Evolutionary conservation across 2,888 invertebrate species (phyloP).

Genomic region (Nephrotoma guestfalica): DNA sequence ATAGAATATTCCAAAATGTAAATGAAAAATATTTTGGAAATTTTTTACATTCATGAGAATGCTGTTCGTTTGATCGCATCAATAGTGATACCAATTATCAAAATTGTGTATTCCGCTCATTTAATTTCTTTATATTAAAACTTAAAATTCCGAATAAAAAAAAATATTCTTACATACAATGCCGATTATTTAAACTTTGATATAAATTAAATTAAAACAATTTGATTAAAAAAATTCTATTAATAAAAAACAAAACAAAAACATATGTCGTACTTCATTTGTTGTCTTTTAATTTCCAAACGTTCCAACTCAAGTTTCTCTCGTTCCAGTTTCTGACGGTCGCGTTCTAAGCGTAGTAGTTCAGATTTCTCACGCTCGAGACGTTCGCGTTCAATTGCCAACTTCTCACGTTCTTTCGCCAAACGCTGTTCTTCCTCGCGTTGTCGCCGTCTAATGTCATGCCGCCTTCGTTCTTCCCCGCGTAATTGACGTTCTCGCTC

Average conservation of each 20-base stretch:
- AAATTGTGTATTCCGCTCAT: not conserved
- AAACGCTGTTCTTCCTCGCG: conserved; percentile 72
- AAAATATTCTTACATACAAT: not conserved
- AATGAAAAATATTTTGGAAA: not conserved
- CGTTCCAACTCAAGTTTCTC: conserved; percentile 66
- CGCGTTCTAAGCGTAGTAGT: conserved; percentile 65
- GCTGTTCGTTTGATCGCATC: not conserved
- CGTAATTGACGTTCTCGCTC: conserved; percentile 70
- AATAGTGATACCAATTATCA: not conserved
- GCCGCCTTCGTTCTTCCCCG: conserved; percentile 59
- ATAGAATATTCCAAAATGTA: not conserved
- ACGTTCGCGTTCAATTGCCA: conserved; percentile 70
- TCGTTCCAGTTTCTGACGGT: conserved; percentile 62
- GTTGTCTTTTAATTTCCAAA: conserved; percentile 68
- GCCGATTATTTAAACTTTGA: not conserved
- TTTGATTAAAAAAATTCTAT: not conserved
- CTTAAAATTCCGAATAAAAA: not conserved
- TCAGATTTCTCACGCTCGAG: conserved; percentile 82
- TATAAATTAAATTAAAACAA: not conserved
- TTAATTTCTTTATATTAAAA: not conserved
- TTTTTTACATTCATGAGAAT: not conserved
- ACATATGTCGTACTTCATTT: conserved; percentile 41
- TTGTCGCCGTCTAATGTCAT: conserved; percentile 69
- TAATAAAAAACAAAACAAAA: not conserved
- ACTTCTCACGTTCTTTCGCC: conserved; percentile 64